Base-by-base conservation (phyloP, 1,140 invertebrate genomes). In the Eriocheir sinensis region DNA sequence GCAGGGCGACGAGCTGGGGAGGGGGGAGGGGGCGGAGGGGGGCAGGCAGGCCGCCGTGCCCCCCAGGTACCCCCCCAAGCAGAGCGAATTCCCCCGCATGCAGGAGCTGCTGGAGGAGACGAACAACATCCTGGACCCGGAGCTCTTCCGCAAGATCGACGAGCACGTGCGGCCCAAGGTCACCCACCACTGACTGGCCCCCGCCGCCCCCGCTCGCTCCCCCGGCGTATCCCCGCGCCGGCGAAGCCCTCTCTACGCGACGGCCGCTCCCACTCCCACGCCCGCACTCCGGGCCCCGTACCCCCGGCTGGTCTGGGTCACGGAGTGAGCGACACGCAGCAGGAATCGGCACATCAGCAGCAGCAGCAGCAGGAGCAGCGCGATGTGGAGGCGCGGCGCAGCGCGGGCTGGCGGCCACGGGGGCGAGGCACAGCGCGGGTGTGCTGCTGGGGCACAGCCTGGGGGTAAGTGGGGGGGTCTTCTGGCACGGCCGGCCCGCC, bases 71-170 rank as follows among this genome's bases (percentile, higher is more conserved):
- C 4, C 44, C 27, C 1, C 8, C 15, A 30, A 86, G 41, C 93
- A 53, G 36, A 88, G 36, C 9, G 86, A 89, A 27, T 93, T 93
- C 86, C 93, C 93, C n/a, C 48, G 93, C 12, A 17, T 89, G 36
- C 38, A 89, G 0, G 93, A 93, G 36, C 48, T 93, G 53, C 38
- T 93, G 85, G 21, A 41, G 36, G 93, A 93, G 86, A 93, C 93
- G 12, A 48, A 53, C 15, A 79, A 80, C 60, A 93, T 93, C 60
- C 72, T 89, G 38, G 89, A 89, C 34, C 85, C 89, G 38, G 85
- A 93, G 4, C 36, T 93, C 32, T 93, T 93, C 79, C 85, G 40
- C 30, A 41, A 79, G 86, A 93, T 93, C n/a, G 48, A 80, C 93
- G 48, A 93, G 38, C 27, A 80, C 2, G 53, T 89, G n/a, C 48